Conservation (phyloP, 2,888 invertebrate genomes). For the Drosophila glabriapex region DNA sequence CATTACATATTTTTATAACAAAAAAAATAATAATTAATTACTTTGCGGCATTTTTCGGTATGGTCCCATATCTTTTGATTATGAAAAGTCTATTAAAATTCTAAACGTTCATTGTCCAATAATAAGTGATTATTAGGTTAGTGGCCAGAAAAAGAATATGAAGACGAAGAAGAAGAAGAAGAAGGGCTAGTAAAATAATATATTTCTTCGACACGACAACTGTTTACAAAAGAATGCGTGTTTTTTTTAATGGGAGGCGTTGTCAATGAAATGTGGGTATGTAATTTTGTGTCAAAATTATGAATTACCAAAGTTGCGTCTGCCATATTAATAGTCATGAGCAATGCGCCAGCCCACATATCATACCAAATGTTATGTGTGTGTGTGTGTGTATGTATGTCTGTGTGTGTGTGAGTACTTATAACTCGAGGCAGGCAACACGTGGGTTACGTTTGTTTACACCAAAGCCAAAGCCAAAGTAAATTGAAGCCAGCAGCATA, state of each 20-base stretch:
- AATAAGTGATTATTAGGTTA: not conserved
- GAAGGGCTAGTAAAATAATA: not conserved
- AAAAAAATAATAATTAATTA: not conserved
- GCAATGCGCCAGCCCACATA: constrained; percentile 23
- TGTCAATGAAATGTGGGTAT: constrained; percentile 45
- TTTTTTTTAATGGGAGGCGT: constrained; percentile 16
- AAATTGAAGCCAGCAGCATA: constrained; percentile 38
- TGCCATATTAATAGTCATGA: constrained; percentile 64
- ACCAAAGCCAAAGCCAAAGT: constrained; percentile 9
- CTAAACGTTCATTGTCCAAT: not conserved
- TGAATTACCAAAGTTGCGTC: constrained; percentile 58
- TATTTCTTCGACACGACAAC: not conserved
- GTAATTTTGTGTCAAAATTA: constrained; percentile 42
- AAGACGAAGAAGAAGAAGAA: not conserved
- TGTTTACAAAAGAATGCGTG: constrained; percentile 2
- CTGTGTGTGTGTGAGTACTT: constrained; percentile 4
- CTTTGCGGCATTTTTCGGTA: not conserved
- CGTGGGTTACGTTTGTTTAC: constrained; percentile 33
- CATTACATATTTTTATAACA: not conserved
- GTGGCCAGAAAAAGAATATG: not conserved
- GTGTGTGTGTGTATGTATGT: not conserved
- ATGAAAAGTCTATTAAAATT: not conserved
- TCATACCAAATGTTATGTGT: constrained; percentile 10
- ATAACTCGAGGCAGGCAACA: constrained; percentile 13
- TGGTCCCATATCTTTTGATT: not conserved